Evolutionary conservation across 2,113 vertebrate species (phyloP), one percentile per base, ranked within the genome.

Genomic region (Brienomyrus longianalis): DNA sequence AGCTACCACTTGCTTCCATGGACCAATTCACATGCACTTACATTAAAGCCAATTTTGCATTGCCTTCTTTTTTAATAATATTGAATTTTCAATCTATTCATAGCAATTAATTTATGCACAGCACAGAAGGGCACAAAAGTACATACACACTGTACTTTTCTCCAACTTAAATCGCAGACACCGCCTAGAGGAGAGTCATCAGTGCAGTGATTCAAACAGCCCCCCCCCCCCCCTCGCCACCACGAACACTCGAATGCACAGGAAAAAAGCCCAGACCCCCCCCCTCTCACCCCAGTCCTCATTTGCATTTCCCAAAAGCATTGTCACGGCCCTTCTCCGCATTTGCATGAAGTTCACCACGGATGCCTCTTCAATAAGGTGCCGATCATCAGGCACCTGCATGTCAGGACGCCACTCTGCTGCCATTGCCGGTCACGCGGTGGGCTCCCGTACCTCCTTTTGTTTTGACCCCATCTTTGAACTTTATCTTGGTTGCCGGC

Each of bases 401-500:
- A 90, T 96, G 98, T 99, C 98, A 96, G 99, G 99, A 99, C 95
- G 95, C 91, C 88, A 94, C 96, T 97, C 97, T 97, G 97, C 97
- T 96, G 97, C 95, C 96, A 96, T 97, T 97, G 97, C 98, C 97
- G 97, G 95, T 94, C 96, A 95, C 95, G 93, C 94, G 93, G 93
- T 94, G 95, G 62, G 23, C 96, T 95, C 96, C 96, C 95, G 95
- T 94, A 95, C 96, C 97, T 96, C 96, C 97, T 97, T 97, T 98
- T 97, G 97, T 96, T 96, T 96, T 99, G 98, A 99, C 98, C 98
- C 97, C 96, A 96, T 98, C 98, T 99, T 98, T 99, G 98, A 99
- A 99, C 98, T 99, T 99, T 99, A 98, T 99, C 98, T 99, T 98
- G 98, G 98, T 98, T 96, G 97, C 96, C 91, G 94, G 97, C 98